phyloP scores from a whole-genome alignment of 2,797 vertebrate species.

The Chelon labrosus region DNA sequence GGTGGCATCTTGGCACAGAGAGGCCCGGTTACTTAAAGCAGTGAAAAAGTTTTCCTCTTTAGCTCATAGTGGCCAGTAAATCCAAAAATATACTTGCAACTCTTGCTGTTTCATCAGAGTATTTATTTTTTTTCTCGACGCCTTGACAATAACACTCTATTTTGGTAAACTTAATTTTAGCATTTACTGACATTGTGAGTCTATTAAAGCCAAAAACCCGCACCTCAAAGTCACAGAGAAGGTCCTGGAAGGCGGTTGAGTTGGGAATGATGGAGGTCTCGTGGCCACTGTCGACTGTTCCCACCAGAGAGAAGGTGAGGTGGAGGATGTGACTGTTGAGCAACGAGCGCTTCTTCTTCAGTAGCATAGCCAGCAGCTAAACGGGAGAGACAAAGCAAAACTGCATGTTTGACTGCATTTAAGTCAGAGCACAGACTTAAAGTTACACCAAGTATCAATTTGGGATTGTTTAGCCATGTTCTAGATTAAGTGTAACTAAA shows the following conservation, averaged over 20 bases:
- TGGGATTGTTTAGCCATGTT: background rate
- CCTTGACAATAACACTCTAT: too few species aligned
- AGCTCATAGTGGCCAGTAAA: background rate
- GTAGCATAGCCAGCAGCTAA: conserved; percentile 96
- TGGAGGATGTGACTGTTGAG: conserved; percentile 99
- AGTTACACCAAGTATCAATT: background rate
- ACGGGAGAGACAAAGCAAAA: background rate
- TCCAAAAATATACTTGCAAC: background rate
- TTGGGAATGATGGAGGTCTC: conserved; percentile 99
- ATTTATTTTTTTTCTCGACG: too few species aligned
- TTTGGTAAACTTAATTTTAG: too few species aligned
- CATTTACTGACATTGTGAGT: background rate
- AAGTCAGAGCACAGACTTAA: background rate
- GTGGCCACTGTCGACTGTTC: conserved; percentile 97
- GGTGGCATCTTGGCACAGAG: conserved; percentile 1
- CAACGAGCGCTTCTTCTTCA: conserved; percentile 97
- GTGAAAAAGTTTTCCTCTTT: background rate
- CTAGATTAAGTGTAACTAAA: background rate
- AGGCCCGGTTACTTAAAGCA: background rate
- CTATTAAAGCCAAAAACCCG: background rate
- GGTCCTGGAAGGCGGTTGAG: conserved; percentile 97
- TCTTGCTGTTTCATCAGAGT: background rate
- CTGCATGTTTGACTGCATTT: accelerated
- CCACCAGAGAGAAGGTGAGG: conserved; percentile 98
- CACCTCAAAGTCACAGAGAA: conserved; percentile 98